Conservation (phyloP, 2,113 vertebrate species). For the Microcebus jonahi region DNA sequence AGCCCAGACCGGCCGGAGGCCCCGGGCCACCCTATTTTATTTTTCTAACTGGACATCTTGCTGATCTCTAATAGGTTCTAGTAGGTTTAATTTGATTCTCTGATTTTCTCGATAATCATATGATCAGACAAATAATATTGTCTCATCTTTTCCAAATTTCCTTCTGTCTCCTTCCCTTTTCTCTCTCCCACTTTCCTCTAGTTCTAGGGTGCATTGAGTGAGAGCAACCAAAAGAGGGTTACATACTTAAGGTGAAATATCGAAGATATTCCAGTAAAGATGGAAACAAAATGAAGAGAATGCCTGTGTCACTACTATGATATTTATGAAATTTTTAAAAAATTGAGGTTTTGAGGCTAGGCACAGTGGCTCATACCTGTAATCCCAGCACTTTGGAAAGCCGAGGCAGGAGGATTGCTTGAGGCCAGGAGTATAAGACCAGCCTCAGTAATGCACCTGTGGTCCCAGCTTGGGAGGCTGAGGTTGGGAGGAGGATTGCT, state of each 20-base stretch:
- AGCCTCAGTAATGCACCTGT: no score
- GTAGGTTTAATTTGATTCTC: neutral
- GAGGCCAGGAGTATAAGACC: no score
- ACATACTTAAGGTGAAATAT: neutral
- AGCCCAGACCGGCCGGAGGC: fast-evolving
- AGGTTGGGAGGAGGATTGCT: no score
- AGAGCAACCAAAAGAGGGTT: neutral
- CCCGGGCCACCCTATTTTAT: neutral
- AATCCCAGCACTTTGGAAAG: no score
- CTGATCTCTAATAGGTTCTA: neutral
- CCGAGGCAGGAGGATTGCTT: no score
- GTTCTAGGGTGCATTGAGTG: neutral
- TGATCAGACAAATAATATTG: neutral
- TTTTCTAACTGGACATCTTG: neutral
- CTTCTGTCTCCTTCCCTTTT: neutral
- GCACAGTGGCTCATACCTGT: no score
- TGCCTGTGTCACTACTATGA: neutral
- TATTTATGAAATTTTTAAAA: neutral
- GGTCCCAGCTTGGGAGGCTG: no score
- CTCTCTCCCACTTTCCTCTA: neutral
- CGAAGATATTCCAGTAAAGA: neutral
- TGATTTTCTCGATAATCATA: neutral
- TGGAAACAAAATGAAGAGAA: neutral
- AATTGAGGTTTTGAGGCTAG: neutral
- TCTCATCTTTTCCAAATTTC: neutral